Percentiles rank a stretch among this genome's conserved stretches.
Conservation (phyloP, 2,888 invertebrate species). For the Clepsis dumicolana region DNA sequence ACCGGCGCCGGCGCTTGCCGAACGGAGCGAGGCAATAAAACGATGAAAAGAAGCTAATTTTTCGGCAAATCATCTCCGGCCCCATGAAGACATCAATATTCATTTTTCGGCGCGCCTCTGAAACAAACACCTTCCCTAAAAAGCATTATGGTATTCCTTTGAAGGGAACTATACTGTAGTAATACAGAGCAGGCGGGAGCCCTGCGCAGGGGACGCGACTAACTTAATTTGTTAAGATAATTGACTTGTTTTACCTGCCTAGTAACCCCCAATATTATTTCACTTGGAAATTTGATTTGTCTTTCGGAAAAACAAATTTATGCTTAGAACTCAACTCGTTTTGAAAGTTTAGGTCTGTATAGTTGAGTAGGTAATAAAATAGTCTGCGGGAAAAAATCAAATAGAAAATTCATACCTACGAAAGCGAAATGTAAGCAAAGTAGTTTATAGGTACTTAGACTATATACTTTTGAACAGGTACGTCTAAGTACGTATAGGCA, state of each 20-base stretch:
- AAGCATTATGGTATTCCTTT: conserved; percentile 75
- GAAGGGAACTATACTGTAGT: conserved; percentile 66
- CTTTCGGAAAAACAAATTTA: background rate
- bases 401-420: background rate
- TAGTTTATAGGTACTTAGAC: background rate
- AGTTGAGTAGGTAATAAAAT: too few relatives aligned
- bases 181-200: conserved; percentile 55
- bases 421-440: background rate
- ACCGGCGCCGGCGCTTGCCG: conserved; percentile 65
- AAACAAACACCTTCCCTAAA: conserved; percentile 83
- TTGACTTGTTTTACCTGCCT: conserved; percentile 76
- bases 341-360: too few relatives aligned
- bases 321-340: background rate
- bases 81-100: conserved; percentile 85
- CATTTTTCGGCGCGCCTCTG: conserved; percentile 82
- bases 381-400: background rate
- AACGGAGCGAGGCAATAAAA: conserved; percentile 78
- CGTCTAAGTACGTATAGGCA: background rate
- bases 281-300: conserved; percentile 35
- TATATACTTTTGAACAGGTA: background rate
- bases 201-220: conserved; percentile 60
- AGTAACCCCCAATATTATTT: conserved; percentile 60
- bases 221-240: conserved; percentile 83
- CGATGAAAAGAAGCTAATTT: conserved; percentile 85
- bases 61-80: conserved; percentile 85